Evolutionary conservation across 2,113 vertebrate genomes (phyloP), one percentile per base, ranked within the genome.

Genomic region (Otocyon megalotis): DNA sequence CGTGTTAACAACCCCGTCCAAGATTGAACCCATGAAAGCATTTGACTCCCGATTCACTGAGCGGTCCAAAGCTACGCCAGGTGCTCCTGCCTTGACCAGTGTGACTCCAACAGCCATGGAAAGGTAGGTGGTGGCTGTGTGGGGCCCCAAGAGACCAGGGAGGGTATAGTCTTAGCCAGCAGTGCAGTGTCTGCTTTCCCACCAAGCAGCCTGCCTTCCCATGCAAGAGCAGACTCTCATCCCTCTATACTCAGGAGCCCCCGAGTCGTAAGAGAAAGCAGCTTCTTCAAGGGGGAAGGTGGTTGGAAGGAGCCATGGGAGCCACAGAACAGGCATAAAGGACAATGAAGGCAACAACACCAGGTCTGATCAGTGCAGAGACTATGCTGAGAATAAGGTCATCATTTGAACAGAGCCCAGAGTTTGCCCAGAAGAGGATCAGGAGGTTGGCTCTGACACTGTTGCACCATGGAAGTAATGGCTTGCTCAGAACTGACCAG

Each of bases 21-120:
- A 99, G 98, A 99, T 99, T 0, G 99, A 99, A 88, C 99, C 99
- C 1, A 99, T 99, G 99, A 99, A 99, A 98, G 99, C 99, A 0
- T 98, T 99, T 98, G 99, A 99, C 97, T 99, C 99, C 10, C 99
- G 99, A 95, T 99, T 99, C 97, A 99, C 99, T 0, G 99, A 99
- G 98, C 99, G 99, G 98, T 99, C 99, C 96, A 99, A 99, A 99
- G 99, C 99, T 98, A 99, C 99, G 2, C 99, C 99, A 2, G 99
- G 99, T 92, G 98, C 99, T 96, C 98, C 98, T 97, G 98, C 99
- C 97, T 91, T 99, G 89, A 98, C 99, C 80, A 99, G 98, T 19
- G 88, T 98, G 13, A 99, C 99, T 72, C 99, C 99, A 60, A 95
- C 98, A 15, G 98, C 99, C 43, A 96, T 99, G 20, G 99, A 99